phyloP scores from a whole-genome alignment of 2,888 invertebrate species.

The Nemapogon koenigi region DNA sequence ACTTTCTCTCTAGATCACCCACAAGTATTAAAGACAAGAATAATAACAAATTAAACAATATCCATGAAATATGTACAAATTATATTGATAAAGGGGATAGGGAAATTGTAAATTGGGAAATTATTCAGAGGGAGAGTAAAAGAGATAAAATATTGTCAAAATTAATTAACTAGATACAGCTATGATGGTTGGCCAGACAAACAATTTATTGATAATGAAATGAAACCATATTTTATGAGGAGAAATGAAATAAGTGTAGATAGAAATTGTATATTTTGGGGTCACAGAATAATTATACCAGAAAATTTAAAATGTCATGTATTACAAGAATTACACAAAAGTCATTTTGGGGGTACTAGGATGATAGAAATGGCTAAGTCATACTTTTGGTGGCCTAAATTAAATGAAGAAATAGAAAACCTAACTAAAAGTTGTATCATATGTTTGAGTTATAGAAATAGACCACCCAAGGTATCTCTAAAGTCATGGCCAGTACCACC shows the following conservation, averaged over 20 bases:
- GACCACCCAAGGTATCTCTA: slow-evolving; percentile 6
- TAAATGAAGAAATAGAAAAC: slow-evolving; percentile 4
- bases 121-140: slow-evolving; percentile 11
- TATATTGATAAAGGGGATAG: too few relatives aligned
- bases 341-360: slow-evolving; percentile 14
- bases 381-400: slow-evolving; percentile 16
- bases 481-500: slow-evolving; percentile 12
- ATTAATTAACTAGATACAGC: slow-evolving; percentile 4
- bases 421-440: neutral
- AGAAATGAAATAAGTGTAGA: too few relatives aligned
- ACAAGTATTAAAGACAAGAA: slow-evolving; percentile 5
- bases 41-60: slow-evolving; percentile 11
- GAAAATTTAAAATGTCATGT: too few relatives aligned
- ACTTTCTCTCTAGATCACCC: slow-evolving; percentile 13
- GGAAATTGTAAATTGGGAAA: too few relatives aligned
- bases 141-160: slow-evolving; percentile 10
- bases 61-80: too few relatives aligned
- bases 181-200: slow-evolving; percentile 13
- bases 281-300: too few relatives aligned
- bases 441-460: neutral
- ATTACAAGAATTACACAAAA: too few relatives aligned
- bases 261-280: too few relatives aligned
- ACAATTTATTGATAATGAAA: slow-evolving; percentile 8
- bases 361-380: slow-evolving; percentile 12
- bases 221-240: slow-evolving; percentile 8